A percentile compares a stretch with the other conserved stretches of the same genome.
Conservation (phyloP, 1,140 invertebrate genomes). For the Mizuhopecten yessoensis region DNA sequence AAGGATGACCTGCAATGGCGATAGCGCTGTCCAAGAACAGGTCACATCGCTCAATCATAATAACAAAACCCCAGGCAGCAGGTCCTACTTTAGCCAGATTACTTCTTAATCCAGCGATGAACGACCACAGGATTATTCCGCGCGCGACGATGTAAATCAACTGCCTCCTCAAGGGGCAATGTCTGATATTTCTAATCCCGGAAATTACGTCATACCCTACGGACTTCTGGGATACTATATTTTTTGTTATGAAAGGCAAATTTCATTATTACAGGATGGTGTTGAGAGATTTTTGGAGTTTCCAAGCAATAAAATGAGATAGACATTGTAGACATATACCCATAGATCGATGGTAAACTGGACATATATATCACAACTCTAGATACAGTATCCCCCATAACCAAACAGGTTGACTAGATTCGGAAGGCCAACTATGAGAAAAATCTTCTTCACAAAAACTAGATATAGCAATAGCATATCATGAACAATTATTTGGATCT, state of each 20-base stretch:
- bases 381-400: too few relatives aligned
- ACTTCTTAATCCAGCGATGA: neutral
- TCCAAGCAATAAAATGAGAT: neutral
- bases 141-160: neutral
- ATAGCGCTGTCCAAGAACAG: too few relatives aligned
- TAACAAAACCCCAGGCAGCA: neutral
- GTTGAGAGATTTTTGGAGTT: neutral
- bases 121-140: neutral
- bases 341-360: neutral
- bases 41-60: too few relatives aligned
- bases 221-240: conserved; percentile 2
- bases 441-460: too few relatives aligned
- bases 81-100: neutral
- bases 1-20: too few relatives aligned
- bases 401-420: too few relatives aligned
- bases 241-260: conserved; percentile 15
- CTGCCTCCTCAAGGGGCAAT: neutral
- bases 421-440: too few relatives aligned
- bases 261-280: conserved; percentile 28
- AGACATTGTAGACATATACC: neutral
- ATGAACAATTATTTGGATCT: too few relatives aligned
- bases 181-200: conserved; percentile 7
- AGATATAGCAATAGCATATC: too few relatives aligned
- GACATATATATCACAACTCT: neutral
- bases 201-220: conserved; percentile 1